Conservation (phyloP, 2,797 vertebrate species). For the Coluber constrictor region DNA sequence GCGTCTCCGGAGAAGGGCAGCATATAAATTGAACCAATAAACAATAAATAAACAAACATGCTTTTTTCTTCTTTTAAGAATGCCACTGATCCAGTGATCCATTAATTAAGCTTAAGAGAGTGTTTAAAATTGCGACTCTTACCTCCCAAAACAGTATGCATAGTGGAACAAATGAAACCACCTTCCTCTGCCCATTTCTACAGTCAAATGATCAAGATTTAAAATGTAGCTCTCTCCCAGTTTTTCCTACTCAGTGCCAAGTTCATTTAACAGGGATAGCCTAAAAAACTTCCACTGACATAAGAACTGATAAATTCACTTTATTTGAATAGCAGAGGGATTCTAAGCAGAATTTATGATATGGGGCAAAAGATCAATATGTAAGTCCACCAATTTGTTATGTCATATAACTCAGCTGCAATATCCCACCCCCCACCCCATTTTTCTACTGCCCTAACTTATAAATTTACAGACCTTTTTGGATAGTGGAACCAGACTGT, state of each 20-base stretch:
- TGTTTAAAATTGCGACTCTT: background rate
- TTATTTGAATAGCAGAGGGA: background rate
- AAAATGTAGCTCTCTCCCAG: background rate
- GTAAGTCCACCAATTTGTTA: background rate
- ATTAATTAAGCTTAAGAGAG: background rate
- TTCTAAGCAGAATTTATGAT: background rate
- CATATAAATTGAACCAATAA: no score
- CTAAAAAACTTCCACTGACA: background rate
- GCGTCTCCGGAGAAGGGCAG: no score
- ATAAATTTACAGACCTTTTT: conserved; percentile 80
- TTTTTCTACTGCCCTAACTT: background rate
- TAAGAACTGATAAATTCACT: background rate
- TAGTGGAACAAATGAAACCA: background rate
- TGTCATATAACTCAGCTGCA: background rate
- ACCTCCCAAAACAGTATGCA: background rate
- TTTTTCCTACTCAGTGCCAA: background rate
- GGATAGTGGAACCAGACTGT: conserved; percentile 83
- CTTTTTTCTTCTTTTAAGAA: no score
- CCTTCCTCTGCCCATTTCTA: background rate
- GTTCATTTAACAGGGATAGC: background rate
- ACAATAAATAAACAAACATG: no score
- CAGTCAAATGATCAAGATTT: background rate
- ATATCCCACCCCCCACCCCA: background rate
- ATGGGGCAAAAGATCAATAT: background rate
- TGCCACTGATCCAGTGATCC: no score